Evolutionary conservation across 2,888 invertebrate genomes (phyloP), one percentile per base, ranked within the genome.

Genomic region (Lampropteryx suffumata): DNA sequence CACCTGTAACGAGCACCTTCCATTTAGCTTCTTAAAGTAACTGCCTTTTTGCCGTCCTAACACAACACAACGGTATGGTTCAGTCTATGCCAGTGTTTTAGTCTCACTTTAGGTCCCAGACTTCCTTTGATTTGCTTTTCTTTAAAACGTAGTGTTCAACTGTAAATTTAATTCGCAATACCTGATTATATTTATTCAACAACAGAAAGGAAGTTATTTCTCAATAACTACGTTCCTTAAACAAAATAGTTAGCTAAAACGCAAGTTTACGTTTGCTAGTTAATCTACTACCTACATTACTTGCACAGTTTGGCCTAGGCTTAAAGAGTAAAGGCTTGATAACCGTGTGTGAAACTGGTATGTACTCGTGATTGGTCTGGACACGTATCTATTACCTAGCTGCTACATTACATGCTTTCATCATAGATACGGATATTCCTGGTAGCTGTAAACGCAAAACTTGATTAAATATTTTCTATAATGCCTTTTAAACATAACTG

Each of bases 1-100:
- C 73, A 73, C 71, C 68, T 65, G 63, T 79, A 79, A 79, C 79
- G 67, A 76, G 75, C 61, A 57, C 62, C 56, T 55, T 50, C 35
- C 51, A 48, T 45, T 51, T 37, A 42, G 40, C 51, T 37, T 32
- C 48, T 42, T 51, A 55, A 48, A 48, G 55, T 50, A 12, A 27
- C 49, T 46, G 50, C 36, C 53, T 50, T 55, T 53, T 55, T 39
- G 35, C 50, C 11, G 30, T 6, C 24, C 24, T 24, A 24, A 4
- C 24, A 7, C 11, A 32, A 28, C 24, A 40, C 32, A 24, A n/a
- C n/a, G n/a, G 37, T n/a, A 9, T n/a, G 17, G 39, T 29, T 37
- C 14, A 34, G 35, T 35, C 10, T 24, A 13, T 9, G 14, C 24
- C 21, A 45, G 40, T 39, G 42, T 42, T 42, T 41, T 43, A 49